Percentiles rank a stretch among this genome's conserved stretches.
These are phyloP conservation scores for Caerostris extrusa DNA, from an alignment of 1,140 invertebrate genomes.

Conservation along the genomic window DNA sequence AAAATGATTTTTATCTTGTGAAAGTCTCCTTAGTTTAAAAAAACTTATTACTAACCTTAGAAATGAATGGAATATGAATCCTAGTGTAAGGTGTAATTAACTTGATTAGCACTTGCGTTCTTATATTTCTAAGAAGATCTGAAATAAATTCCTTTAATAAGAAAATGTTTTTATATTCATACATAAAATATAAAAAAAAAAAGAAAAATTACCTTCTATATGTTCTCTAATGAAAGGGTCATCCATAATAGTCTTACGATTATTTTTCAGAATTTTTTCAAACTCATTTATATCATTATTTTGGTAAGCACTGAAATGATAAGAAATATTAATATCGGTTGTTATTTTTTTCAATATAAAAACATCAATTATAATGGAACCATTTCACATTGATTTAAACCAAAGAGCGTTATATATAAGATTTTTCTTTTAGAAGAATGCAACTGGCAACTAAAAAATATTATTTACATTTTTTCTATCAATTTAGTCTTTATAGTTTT, in stretches of 20 bases:
- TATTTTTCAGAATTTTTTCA: conserved; percentile 97
- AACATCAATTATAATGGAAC: no score
- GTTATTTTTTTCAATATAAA: not conserved
- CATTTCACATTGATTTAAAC: no score
- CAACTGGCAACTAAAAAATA: not conserved
- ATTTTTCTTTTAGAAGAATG: no score
- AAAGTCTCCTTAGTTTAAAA: not conserved
- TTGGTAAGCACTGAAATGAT: conserved; percentile 90
- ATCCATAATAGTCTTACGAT: conserved; percentile 97
- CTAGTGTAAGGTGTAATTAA: conserved; percentile 98
- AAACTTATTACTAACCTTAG: conserved; percentile 84
- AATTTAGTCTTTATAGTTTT: no score
- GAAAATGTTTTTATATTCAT: not conserved
- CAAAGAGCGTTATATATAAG: no score
- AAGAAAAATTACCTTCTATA: conserved; percentile 89
- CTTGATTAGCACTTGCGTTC: conserved; percentile 98
- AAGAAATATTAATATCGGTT: conserved; percentile 35
- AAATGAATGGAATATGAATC: conserved; percentile 99
- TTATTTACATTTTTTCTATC: no score
- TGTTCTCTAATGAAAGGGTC: conserved; percentile 99
- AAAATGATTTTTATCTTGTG: no score
- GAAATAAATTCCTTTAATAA: conserved; percentile 64
- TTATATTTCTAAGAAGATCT: conserved; percentile 97
- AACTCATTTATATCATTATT: conserved; percentile 99
- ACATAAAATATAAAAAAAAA: not conserved